These are phyloP conservation scores for Halichoeres trimaculatus DNA, from an alignment of 2,113 vertebrate species.

Conservation along the genomic window DNA sequence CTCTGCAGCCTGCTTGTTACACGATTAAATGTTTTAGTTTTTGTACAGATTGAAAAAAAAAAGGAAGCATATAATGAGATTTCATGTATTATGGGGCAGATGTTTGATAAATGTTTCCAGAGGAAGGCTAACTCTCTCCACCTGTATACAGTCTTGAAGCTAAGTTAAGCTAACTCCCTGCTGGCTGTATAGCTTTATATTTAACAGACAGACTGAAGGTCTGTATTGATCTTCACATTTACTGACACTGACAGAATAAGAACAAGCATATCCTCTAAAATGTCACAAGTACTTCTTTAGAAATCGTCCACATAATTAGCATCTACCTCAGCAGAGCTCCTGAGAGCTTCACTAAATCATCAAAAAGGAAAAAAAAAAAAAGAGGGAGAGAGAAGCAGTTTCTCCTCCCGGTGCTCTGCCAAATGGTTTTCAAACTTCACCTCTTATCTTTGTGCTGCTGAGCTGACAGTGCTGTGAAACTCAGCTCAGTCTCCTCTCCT, in stretches of 20 bases:
- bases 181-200: neutral
- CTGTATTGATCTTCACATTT: neutral
- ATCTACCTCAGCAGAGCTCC: slow-evolving; percentile 10
- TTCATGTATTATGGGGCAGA: too few relatives aligned
- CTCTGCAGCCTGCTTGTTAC: too few relatives aligned
- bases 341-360: slow-evolving; percentile 1
- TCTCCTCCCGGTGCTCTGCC: neutral
- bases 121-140: neutral
- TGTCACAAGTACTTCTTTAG: neutral
- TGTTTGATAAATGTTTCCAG: neutral
- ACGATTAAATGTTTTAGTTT: too few relatives aligned
- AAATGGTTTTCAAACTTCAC: slow-evolving; percentile 33
- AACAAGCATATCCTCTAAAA: neutral
- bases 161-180: neutral
- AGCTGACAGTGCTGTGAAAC: slow-evolving; percentile 19
- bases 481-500: slow-evolving; percentile 14
- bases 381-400: neutral
- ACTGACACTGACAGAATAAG: neutral
- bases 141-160: neutral
- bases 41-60: too few relatives aligned
- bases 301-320: slow-evolving; percentile 26
- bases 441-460: slow-evolving; percentile 34
- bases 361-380: neutral
- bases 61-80: too few relatives aligned
- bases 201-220: neutral